Base-by-base conservation (phyloP, 2,888 invertebrate species). In the Liopterus haemorrhoidalis region DNA sequence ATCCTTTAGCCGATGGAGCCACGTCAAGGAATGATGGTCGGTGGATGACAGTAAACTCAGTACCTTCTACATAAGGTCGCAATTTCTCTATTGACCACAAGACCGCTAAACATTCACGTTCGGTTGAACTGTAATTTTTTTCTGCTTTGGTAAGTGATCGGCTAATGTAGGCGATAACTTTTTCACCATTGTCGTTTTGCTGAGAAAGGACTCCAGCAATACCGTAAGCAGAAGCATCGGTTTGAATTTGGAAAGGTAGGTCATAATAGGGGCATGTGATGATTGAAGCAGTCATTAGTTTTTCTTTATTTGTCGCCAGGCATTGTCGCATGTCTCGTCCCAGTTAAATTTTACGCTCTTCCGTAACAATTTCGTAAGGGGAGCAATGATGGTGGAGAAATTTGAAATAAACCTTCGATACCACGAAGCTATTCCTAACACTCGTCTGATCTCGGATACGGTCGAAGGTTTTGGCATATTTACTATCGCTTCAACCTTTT, bases 161-260 rank as follows among this genome's bases (percentile, higher is more conserved):
- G n/a, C 35, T 36, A 11, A 44, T 15, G 31, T 20, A 46, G 20
- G 35, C 32, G 14, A 46, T 44, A 15, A 46, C 46, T 11, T 35
- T 14, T 30, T 46, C 45, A 14, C 21, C 28, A 11, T 28, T 42
- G 14, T 42, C 35, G 21, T 3, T 36, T 5, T 25, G 1, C 18
- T 46, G 46, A n/a, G 41, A 22, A n/a, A 46, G 15, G 4, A 46
- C 46, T 11, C 35, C 15, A 5, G 35, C 46, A 4, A 46, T n/a
- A 6, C 42, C 46, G 15, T 44, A 43, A 8, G 14, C 33, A 31
- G 33, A 35, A 11, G 46, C 46, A 5, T 46, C 46, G 15, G 35
- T 48, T 22, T 46, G 46, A 8, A 46, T 9, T 9, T 45, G 15
- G 22, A 46, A 46, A 8, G 32, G 35, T 16, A 11, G 15, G 20